phyloP scores from a whole-genome alignment of 2,113 vertebrate genomes.

The Alethe castanea region DNA sequence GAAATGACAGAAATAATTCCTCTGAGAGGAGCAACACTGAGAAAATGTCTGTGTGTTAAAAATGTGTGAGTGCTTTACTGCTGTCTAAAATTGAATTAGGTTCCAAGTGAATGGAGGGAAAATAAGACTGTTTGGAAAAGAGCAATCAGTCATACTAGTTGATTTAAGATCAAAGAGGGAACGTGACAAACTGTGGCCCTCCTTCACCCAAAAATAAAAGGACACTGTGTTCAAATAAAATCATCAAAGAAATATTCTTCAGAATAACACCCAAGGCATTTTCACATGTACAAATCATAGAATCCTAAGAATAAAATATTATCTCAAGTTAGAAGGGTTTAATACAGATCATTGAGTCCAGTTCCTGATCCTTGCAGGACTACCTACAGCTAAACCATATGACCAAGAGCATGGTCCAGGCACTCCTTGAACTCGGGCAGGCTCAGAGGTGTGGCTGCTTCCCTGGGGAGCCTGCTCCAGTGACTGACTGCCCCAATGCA shows the following conservation, averaged over 20 bases:
- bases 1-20: constrained; percentile 15
- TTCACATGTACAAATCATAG: neutral
- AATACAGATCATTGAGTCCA: neutral
- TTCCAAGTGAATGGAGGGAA: constrained; percentile 6
- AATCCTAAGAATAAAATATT: neutral
- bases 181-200: neutral
- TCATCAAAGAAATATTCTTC: neutral
- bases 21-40: neutral
- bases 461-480: neutral
- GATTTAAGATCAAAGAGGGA: neutral
- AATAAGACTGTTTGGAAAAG: neutral
- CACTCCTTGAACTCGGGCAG: neutral
- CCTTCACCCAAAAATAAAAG: neutral
- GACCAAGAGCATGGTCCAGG: neutral
- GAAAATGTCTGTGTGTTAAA: neutral
- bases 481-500: neutral
- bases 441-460: neutral
- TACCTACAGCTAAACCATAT: neutral
- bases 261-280: neutral
- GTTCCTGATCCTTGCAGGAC: accelerated
- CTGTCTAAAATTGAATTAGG: constrained; percentile 19
- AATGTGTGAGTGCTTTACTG: neutral
- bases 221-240: neutral
- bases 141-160: neutral
- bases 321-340: neutral